Percentiles rank a stretch among this genome's conserved stretches.
Conservation (phyloP, 2,113 vertebrate species). For the Hymenochirus boettgeri region DNA sequence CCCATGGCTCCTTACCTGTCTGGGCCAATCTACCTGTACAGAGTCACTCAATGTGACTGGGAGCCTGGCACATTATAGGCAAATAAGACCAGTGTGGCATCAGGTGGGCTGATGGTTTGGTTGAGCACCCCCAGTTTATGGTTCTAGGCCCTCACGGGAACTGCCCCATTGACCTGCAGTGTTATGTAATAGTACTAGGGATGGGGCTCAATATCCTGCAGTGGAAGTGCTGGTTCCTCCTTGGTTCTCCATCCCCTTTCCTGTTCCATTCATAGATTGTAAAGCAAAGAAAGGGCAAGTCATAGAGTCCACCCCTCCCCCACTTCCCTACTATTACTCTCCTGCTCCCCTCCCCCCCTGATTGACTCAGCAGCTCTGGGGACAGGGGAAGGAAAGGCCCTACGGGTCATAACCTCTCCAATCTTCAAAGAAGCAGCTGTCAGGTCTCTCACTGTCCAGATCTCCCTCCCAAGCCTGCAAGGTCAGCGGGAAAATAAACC, state of each 20-base stretch:
- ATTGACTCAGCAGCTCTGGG: constrained; percentile 67
- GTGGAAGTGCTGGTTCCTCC: constrained; percentile 62
- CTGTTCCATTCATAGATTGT: constrained; percentile 62
- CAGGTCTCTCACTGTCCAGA: constrained; percentile 61
- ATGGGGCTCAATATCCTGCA: constrained; percentile 8
- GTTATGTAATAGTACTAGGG: background rate
- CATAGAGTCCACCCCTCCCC: constrained; percentile 48
- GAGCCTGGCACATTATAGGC: too few species aligned
- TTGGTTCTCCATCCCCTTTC: constrained; percentile 61
- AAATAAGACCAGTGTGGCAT: too few species aligned
- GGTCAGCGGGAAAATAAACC: constrained; percentile 64
- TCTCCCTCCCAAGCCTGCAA: constrained; percentile 46
- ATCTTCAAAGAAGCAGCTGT: constrained; percentile 68
- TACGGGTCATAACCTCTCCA: constrained; percentile 62
- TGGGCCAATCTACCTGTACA: too few species aligned
- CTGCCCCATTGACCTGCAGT: too few species aligned
- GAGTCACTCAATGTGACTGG: too few species aligned
- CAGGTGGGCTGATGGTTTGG: too few species aligned
- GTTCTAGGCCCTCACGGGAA: too few species aligned
- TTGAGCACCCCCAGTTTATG: too few species aligned
- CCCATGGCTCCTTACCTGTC: too few species aligned
- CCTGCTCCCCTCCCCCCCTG: constrained; percentile 53
- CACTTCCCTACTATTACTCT: constrained; percentile 34
- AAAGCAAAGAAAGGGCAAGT: constrained; percentile 63
- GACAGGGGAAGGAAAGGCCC: constrained; percentile 58